Conservation (phyloP, 1,140 invertebrate species). For the Leptinotarsa undecemlineata region DNA sequence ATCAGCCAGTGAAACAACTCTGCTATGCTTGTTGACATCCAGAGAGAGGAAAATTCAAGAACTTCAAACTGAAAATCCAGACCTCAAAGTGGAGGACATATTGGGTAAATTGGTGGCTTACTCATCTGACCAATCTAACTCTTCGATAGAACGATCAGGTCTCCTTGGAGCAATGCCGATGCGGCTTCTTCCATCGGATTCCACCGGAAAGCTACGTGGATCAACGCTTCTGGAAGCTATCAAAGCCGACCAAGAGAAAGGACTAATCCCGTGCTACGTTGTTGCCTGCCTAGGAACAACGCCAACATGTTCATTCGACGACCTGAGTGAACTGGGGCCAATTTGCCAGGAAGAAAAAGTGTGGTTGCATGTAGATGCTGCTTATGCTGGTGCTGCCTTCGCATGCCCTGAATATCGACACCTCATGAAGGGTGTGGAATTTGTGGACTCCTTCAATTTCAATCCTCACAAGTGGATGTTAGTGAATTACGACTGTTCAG, state of each 20-base stretch:
- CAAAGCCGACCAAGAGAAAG: constrained; percentile 70
- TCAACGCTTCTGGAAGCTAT: constrained; percentile 75
- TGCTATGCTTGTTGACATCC: constrained; percentile 81
- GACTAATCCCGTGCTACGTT: constrained; percentile 79
- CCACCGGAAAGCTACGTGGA: constrained; percentile 72
- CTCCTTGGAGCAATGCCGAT: constrained; percentile 81
- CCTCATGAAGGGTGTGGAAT: constrained; percentile 79
- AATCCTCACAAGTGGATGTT: constrained; percentile 94
- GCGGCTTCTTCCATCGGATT: constrained; percentile 75
- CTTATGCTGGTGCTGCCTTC: constrained; percentile 86
- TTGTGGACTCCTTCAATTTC: constrained; percentile 84
- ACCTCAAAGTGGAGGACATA: constrained; percentile 66
- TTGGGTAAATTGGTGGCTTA: constrained; percentile 83
- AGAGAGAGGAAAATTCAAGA: constrained; percentile 70
- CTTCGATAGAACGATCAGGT: constrained; percentile 87
- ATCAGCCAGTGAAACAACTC: constrained; percentile 88
- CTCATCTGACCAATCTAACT: constrained; percentile 88
- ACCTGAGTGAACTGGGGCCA: constrained; percentile 77
- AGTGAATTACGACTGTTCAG: constrained; percentile 90
- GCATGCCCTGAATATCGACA: constrained; percentile 88
- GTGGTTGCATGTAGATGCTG: constrained; percentile 89
- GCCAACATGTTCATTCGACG: constrained; percentile 90
- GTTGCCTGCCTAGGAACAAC: constrained; percentile 91
- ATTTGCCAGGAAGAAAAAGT: constrained; percentile 76
- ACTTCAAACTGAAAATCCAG: constrained; percentile 62